These are phyloP conservation scores for Masnerella sp. DNA, from an alignment of 2,888 invertebrate species.

Conservation along the genomic window DNA sequence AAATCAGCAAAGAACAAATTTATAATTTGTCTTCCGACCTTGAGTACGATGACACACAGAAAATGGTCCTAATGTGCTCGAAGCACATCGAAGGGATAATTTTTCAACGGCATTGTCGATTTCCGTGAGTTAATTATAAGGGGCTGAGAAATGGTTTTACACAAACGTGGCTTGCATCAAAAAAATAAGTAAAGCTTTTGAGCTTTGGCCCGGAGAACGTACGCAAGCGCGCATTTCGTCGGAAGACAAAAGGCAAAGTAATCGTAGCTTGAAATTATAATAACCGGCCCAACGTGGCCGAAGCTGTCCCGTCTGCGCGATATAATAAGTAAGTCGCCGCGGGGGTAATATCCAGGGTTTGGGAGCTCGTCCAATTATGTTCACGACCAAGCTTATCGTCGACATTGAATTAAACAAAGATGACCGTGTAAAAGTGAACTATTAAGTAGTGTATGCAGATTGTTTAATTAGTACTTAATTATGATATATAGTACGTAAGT, in stretches of 20 bases:
- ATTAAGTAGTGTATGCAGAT: conserved; percentile 65
- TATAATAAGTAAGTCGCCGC: conserved; percentile 74
- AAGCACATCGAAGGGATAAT: conserved; percentile 17
- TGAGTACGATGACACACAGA: background rate
- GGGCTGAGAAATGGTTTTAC: conserved; percentile 37
- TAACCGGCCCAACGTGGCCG: conserved; percentile 67
- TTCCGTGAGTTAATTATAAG: conserved; percentile 57
- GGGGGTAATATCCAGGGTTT: conserved; percentile 74
- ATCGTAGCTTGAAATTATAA: conserved; percentile 75
- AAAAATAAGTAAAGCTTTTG: conserved; percentile 69
- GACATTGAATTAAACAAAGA: conserved; percentile 65
- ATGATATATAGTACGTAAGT: conserved; percentile 53
- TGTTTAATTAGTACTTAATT: conserved; percentile 60
- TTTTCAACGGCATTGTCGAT: conserved; percentile 55
- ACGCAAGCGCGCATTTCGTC: conserved; percentile 62
- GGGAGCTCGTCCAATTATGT: conserved; percentile 75
- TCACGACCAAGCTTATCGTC: conserved; percentile 69
- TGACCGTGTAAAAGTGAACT: conserved; percentile 66
- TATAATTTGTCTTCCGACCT: background rate
- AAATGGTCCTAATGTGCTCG: background rate
- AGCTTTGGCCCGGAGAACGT: conserved; percentile 65
- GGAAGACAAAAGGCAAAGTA: conserved; percentile 72
- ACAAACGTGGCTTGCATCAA: conserved; percentile 63
- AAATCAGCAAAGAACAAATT: too few species aligned
- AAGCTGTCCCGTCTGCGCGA: conserved; percentile 63